Base-by-base conservation (phyloP, 2,888 invertebrate genomes). In the Dasypogon diadema region DNA sequence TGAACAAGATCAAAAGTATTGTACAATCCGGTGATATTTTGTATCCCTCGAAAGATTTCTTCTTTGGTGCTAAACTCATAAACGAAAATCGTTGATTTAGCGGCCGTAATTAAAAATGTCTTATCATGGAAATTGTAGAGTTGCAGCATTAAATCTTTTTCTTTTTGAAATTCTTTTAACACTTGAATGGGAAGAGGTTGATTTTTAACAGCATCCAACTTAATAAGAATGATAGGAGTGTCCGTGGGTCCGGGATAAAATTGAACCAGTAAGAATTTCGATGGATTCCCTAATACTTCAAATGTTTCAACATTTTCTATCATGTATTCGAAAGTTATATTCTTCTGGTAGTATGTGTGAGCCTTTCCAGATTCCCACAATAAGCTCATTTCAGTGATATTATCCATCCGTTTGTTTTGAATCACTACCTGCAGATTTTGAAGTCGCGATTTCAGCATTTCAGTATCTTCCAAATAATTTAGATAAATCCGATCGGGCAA, bases 31-130 rank as follows among this genome's bases (percentile, higher is more conserved):
- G 21, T 18, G 2, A 70, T 70, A n/a, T 30, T 30, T 34, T 70
- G 30, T 6, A 70, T 21, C 18, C 10, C 18, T 3, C 10, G 26
- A 12, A 70, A 70, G 0, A 16, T 1, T 6, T 70, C 70, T n/a
- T 30, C 18, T 34, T 70, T 30, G 12, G 12, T 2, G 12, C 42
- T 18, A 12, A 70, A 70, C 34, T 70, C 54, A 21, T 70, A 70
- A 14, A 70, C 5, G 1, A 30, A 16, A 12, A 70, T 21, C 14
- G 16, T 4, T 12, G 34, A 30, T 16, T 34, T 22, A 1, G 37
- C 2, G 0, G 70, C 6, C 12, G 21, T 54, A 1, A 54, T n/a
- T 54, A 54, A 1, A 21, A 54, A 70, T 18, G n/a, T 12, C 4
- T 34, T 51, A 2, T 51, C 34, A 0, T 1, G 6, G 10, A 37